These are phyloP conservation scores for Sula dactylatra DNA, from an alignment of 2,113 vertebrate genomes.

Conservation along the genomic window DNA sequence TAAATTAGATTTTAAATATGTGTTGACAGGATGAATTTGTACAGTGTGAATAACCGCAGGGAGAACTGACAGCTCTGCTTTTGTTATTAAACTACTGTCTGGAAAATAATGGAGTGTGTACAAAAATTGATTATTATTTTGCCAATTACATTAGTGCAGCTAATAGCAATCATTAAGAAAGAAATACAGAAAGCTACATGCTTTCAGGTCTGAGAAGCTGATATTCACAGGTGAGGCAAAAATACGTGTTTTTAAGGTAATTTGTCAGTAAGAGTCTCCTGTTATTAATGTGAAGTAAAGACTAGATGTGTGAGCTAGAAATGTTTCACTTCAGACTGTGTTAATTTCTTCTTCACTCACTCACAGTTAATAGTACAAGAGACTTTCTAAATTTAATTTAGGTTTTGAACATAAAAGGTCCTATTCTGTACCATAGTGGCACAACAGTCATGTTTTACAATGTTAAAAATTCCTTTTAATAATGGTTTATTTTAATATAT, in stretches of 20 bases:
- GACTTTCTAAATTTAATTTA: constrained; percentile 16
- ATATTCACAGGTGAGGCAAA: constrained; percentile 45
- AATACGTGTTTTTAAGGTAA: not conserved
- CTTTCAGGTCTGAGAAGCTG: constrained; percentile 48
- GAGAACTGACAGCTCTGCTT: constrained; percentile 70
- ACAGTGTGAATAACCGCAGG: constrained; percentile 57
- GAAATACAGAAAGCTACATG: constrained; percentile 19
- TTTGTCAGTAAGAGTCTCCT: constrained; percentile 41
- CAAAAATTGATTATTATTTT: constrained; percentile 75
- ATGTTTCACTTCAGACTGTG: not conserved
- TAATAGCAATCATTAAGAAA: constrained; percentile 66
- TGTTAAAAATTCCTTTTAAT: constrained; percentile 67
- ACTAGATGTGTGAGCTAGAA: not conserved
- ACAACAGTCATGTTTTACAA: not conserved
- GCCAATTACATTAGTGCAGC: constrained; percentile 65
- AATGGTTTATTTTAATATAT: constrained; percentile 79
- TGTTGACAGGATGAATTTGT: constrained; percentile 74
- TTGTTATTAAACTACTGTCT: constrained; percentile 73
- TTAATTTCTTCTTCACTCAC: not conserved
- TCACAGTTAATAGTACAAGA: not conserved
- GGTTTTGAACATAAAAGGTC: not conserved
- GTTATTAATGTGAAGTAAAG: constrained; percentile 49
- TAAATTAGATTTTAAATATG: constrained; percentile 75
- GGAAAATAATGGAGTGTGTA: constrained; percentile 70
- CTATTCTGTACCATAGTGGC: constrained; percentile 11